Evolutionary conservation across 2,113 vertebrate genomes (phyloP).

Genomic region (Rhizomys pruinosus): DNA sequence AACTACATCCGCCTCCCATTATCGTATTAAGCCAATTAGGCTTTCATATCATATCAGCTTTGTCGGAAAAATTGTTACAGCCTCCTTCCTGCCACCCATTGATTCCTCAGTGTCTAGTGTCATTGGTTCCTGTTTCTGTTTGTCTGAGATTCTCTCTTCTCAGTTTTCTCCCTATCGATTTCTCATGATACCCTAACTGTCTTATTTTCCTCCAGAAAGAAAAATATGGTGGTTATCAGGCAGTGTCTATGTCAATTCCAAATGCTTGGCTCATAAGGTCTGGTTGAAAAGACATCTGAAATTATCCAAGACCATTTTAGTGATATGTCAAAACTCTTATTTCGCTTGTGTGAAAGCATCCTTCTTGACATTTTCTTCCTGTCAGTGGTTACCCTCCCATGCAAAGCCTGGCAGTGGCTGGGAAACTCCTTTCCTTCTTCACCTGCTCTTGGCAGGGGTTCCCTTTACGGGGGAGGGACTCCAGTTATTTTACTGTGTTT

Average conservation of each 20-base stretch:
- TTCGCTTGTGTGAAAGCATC: not conserved
- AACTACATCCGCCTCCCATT: slow-evolving; percentile 69
- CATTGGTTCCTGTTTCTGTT: slow-evolving; percentile 66
- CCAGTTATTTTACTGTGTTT: fast-evolving
- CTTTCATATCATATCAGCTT: slow-evolving; percentile 74
- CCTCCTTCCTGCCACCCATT: slow-evolving; percentile 74
- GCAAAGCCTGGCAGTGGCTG: fast-evolving
- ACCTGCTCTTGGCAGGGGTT: not conserved
- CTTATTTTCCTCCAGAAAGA: slow-evolving; percentile 64
- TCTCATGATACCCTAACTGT: slow-evolving; percentile 52
- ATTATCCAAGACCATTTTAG: not conserved
- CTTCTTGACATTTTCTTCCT: not conserved
- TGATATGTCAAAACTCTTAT: not conserved
- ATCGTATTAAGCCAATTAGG: slow-evolving; percentile 74
- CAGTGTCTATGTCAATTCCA: not conserved
- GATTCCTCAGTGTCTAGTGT: slow-evolving; percentile 74
- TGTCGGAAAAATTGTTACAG: slow-evolving; percentile 74
- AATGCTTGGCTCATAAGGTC: slow-evolving; percentile 11
- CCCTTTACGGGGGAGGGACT: not conserved
- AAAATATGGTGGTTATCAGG: not conserved
- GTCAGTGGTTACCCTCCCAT: too few species aligned
- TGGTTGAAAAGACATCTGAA: slow-evolving; percentile 13
- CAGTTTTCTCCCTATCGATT: slow-evolving; percentile 58
- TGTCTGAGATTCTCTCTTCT: slow-evolving; percentile 77
- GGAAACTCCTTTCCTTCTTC: not conserved